phyloP scores from a whole-genome alignment of 2,797 vertebrate species.

The Psittacula derbiana region DNA sequence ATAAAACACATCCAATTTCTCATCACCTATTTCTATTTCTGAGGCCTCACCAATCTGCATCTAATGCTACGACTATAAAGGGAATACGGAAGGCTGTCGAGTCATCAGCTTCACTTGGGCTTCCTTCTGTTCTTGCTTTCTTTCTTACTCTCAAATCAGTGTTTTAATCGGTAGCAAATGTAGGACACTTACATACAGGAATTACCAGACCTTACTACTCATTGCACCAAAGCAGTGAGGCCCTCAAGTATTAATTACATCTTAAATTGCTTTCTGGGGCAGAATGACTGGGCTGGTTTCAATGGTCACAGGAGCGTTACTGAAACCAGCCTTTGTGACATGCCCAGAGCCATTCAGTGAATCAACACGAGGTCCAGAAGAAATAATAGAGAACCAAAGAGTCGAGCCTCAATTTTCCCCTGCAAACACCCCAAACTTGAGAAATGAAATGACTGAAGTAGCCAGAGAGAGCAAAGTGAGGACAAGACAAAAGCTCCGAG shows the following conservation, averaged over 20 bases:
- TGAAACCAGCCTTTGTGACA: neutral
- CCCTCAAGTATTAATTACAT: conserved; percentile 45
- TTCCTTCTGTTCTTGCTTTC: neutral
- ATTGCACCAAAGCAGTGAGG: neutral
- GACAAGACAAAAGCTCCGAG: neutral
- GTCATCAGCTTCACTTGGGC: neutral
- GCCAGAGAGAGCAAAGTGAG: neutral
- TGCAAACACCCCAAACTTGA: neutral
- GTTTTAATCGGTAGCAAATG: neutral
- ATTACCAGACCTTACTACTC: neutral
- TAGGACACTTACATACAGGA: neutral
- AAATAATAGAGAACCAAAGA: neutral
- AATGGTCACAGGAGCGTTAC: neutral
- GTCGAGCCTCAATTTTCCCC: neutral
- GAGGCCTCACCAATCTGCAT: neutral
- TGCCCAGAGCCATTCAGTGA: neutral
- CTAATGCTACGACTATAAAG: neutral
- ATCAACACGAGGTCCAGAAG: neutral
- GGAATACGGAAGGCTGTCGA: neutral
- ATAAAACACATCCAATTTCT: neutral
- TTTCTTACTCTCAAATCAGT: neutral
- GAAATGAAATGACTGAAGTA: neutral
- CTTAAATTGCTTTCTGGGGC: conserved; percentile 22
- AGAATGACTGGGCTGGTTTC: neutral
- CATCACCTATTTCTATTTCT: neutral